phyloP scores from a whole-genome alignment of 2,888 invertebrate species.

The Agriopis marginaria region DNA sequence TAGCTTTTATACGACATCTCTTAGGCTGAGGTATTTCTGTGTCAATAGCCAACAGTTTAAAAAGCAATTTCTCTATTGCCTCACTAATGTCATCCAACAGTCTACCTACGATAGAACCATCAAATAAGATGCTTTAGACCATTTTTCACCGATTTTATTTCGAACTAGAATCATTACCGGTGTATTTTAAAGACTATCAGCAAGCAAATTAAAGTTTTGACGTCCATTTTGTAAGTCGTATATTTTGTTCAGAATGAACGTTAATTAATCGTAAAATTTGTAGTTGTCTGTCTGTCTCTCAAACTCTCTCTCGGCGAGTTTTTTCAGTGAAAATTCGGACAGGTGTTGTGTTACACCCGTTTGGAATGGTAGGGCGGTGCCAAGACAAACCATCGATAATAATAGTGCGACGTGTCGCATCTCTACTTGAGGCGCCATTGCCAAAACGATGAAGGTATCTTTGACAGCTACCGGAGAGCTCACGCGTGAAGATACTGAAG shows the following conservation, averaged over 20 bases:
- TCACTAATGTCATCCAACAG: slow-evolving; percentile 22
- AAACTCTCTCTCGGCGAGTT: slow-evolving; percentile 19
- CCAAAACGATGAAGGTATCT: slow-evolving; percentile 74
- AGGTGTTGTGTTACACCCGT: slow-evolving; percentile 45
- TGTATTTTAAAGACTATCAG: slow-evolving; percentile 27
- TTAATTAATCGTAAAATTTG: slow-evolving; percentile 41
- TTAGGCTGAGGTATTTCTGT: slow-evolving; percentile 10
- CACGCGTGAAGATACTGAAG: slow-evolving; percentile 27
- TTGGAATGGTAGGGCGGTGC: slow-evolving; percentile 41
- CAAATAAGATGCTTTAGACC: slow-evolving; percentile 23
- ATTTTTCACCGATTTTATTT: slow-evolving; percentile 31
- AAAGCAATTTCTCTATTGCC: slow-evolving; percentile 24
- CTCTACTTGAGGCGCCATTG: slow-evolving; percentile 71
- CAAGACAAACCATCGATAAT: slow-evolving; percentile 48
- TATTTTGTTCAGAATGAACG: slow-evolving; percentile 32
- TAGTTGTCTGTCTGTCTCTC: slow-evolving; percentile 36
- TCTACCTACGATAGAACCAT: slow-evolving; percentile 24
- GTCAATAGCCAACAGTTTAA: slow-evolving; percentile 24
- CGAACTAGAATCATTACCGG: slow-evolving; percentile 30
- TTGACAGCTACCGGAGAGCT: slow-evolving; percentile 53
- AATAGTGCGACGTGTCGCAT: slow-evolving; percentile 42
- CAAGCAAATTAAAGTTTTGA: slow-evolving; percentile 33
- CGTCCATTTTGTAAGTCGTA: slow-evolving; percentile 34
- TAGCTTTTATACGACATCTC: slow-evolving; percentile 5
- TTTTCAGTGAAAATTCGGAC: slow-evolving; percentile 36